These are phyloP conservation scores for Drosophila meridionalis DNA, from an alignment of 2,888 invertebrate species.

Conservation along the genomic window DNA sequence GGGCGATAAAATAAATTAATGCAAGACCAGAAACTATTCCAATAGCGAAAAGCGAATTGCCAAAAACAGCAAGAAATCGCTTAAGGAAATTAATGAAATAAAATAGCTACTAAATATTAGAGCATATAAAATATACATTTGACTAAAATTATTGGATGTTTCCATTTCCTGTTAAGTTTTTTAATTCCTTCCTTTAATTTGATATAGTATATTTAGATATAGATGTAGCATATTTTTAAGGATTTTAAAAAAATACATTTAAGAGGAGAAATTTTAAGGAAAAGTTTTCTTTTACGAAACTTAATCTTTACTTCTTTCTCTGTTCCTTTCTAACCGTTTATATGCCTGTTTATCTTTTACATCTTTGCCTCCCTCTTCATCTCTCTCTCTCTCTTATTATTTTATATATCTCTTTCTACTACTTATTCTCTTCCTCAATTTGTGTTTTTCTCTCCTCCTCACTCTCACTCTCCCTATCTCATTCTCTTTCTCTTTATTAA, in stretches of 20 bases:
- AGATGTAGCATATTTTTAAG: too few species aligned
- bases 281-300: too few species aligned
- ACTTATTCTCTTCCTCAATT: too few species aligned
- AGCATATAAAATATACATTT: not conserved
- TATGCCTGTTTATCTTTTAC: too few species aligned
- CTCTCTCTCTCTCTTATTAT: not conserved
- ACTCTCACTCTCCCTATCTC: not conserved
- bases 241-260: too few species aligned
- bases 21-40: constrained; percentile 5
- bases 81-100: constrained; percentile 54
- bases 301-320: too few species aligned
- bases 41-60: not conserved
- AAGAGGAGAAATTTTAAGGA: too few species aligned
- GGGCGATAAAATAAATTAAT: constrained; percentile 23
- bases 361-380: too few species aligned
- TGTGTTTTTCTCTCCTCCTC: not conserved
- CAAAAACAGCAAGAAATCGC: constrained; percentile 1
- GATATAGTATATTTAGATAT: too few species aligned
- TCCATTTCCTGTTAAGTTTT: not conserved
- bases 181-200: too few species aligned
- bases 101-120: not conserved
- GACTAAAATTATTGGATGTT: not conserved
- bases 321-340: too few species aligned
- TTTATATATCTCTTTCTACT: too few species aligned
- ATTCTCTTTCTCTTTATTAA: not conserved